Evolutionary conservation across 2,888 invertebrate species (phyloP).

Genomic region (Pseudococcus longispinus): DNA sequence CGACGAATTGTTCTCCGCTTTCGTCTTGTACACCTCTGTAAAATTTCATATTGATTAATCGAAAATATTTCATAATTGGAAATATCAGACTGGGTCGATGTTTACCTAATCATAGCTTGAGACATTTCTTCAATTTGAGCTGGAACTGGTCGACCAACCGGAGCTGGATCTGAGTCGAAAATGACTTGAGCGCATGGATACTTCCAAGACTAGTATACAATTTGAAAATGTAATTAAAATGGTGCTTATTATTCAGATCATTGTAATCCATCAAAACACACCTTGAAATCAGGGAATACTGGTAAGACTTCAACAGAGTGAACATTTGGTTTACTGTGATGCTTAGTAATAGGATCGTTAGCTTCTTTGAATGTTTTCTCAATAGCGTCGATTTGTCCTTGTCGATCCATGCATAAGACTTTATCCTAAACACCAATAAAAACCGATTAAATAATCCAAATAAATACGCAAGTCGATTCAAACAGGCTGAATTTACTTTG

Average conservation of each 20-base stretch:
- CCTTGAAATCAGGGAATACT: slow-evolving; percentile 92
- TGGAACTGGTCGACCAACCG: slow-evolving; percentile 82
- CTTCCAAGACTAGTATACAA: slow-evolving; percentile 79
- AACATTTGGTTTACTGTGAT: slow-evolving; percentile 96
- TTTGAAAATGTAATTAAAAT: neutral
- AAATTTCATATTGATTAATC: neutral
- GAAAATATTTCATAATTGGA: neutral
- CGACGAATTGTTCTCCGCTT: slow-evolving; percentile 98
- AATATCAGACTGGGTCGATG: neutral
- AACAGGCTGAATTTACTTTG: slow-evolving; percentile 63
- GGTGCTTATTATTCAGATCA: neutral
- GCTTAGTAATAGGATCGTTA: slow-evolving; percentile 82
- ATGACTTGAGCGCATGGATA: slow-evolving; percentile 98
- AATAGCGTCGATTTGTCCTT: slow-evolving; percentile 93
- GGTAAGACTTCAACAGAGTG: slow-evolving; percentile 86
- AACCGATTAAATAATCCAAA: slow-evolving; percentile 48
- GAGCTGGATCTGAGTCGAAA: slow-evolving; percentile 98
- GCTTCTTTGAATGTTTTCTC: slow-evolving; percentile 96
- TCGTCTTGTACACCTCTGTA: slow-evolving; percentile 95
- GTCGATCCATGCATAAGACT: slow-evolving; percentile 93
- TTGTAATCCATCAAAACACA: slow-evolving; percentile 60
- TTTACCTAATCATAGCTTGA: slow-evolving; percentile 94
- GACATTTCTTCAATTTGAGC: slow-evolving; percentile 97
- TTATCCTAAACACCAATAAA: slow-evolving; percentile 71
- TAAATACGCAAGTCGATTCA: neutral